Evolutionary conservation across 2,797 vertebrate species (phyloP).

Genomic region (Calcarius lapponicus): DNA sequence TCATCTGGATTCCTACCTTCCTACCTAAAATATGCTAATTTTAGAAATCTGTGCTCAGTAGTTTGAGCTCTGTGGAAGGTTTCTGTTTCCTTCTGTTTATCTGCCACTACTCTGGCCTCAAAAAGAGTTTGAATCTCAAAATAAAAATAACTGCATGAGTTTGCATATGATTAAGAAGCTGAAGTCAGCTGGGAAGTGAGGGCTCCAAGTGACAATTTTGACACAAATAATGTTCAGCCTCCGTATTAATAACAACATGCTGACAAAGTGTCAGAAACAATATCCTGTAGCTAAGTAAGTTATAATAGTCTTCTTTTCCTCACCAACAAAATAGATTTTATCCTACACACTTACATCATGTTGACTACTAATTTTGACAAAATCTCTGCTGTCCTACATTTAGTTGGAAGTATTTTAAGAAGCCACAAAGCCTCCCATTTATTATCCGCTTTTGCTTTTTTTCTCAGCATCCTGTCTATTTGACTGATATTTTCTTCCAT

Average conservation of each 20-base stretch:
- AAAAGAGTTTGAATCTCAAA: neutral
- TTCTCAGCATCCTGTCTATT: neutral
- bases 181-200: neutral
- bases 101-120: neutral
- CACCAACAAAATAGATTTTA: neutral
- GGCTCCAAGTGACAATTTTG: neutral
- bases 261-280: neutral
- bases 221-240: constrained; percentile 7
- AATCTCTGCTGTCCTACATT: neutral
- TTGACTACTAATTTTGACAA: constrained; percentile 6
- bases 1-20: neutral
- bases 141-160: neutral
- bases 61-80: neutral
- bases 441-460: neutral
- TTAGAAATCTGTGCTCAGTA: neutral
- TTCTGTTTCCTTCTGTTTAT: neutral
- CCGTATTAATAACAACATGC: neutral
- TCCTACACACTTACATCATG: constrained; percentile 6
- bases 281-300: constrained; percentile 18
- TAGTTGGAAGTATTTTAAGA: neutral
- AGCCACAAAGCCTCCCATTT: neutral
- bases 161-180: neutral
- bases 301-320: neutral
- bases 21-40: neutral
- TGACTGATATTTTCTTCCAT: neutral